Conservation (phyloP, 2,797 vertebrate genomes). For the Vipera ursinii region DNA sequence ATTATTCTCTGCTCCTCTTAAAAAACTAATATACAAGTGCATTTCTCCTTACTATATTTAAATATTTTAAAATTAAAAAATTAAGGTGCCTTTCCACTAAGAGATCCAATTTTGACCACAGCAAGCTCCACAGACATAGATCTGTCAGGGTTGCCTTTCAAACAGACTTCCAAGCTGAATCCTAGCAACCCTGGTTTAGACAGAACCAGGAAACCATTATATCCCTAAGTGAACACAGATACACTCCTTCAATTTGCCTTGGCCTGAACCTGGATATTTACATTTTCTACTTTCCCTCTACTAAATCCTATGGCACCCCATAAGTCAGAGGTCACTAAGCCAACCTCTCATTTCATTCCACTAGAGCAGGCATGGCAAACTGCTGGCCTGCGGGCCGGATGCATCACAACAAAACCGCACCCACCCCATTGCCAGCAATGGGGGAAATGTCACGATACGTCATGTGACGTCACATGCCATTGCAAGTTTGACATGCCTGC, state of each 20-base stretch:
- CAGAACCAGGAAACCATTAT: not conserved
- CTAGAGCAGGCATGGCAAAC: not conserved
- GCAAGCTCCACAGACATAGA: not conserved
- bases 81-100: not conserved
- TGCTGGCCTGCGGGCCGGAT: no score
- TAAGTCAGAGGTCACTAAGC: not conserved
- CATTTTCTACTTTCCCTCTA: not conserved
- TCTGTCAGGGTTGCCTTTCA: not conserved
- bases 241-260: not conserved
- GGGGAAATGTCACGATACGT: no score
- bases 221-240: not conserved
- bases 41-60: slow-evolving; percentile 26
- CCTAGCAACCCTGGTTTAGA: not conserved
- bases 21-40: not conserved
- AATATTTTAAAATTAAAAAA: not conserved
- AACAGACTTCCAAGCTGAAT: not conserved
- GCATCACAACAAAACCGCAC: no score
- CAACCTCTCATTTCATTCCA: not conserved
- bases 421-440: no score
- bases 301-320: not conserved
- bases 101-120: not conserved
- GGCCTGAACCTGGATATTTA: not conserved
- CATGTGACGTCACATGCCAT: no score
- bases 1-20: not conserved
- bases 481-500: not conserved